Conservation (phyloP, 2,888 invertebrate genomes). For the Xestobium rufovillosum region DNA sequence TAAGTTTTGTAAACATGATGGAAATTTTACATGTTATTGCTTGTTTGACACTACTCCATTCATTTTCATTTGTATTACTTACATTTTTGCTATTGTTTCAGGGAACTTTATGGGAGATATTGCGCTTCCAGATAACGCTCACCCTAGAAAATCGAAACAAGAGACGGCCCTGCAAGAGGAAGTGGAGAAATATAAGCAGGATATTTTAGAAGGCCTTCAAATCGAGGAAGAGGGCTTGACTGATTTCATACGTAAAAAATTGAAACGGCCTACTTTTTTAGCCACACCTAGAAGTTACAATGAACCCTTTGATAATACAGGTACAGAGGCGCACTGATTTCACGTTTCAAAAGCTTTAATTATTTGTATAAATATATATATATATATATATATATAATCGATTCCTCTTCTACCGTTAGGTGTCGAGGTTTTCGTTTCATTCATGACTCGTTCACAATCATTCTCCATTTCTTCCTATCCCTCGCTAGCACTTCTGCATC, state of each 20-base stretch:
- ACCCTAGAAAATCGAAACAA: slow-evolving; percentile 26
- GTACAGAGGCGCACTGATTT: slow-evolving; percentile 8
- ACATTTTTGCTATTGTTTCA: slow-evolving; percentile 44
- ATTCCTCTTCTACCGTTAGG: no score
- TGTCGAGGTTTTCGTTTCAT: no score
- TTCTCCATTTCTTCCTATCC: no score
- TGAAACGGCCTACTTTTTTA: slow-evolving; percentile 51
- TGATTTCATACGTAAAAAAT: slow-evolving; percentile 63
- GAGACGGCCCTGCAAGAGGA: slow-evolving; percentile 55
- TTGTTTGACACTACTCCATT: no score
- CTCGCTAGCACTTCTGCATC: no score
- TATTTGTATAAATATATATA: no score
- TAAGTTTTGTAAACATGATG: no score
- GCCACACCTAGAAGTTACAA: slow-evolving; percentile 32
- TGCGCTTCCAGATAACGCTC: slow-evolving; percentile 53
- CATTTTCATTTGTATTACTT: no score
- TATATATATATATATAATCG: no score
- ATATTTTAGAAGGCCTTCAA: slow-evolving; percentile 74
- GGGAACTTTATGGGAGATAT: slow-evolving; percentile 80
- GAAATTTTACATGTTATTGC: no score
- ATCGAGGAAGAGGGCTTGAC: slow-evolving; percentile 78
- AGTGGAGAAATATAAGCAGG: slow-evolving; percentile 74
- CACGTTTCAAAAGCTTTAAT: no score
- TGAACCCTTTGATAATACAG: slow-evolving; percentile 34
- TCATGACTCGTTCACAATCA: no score